Conservation (phyloP, 2,888 invertebrate species). For the Anagyrus pseudococci region DNA sequence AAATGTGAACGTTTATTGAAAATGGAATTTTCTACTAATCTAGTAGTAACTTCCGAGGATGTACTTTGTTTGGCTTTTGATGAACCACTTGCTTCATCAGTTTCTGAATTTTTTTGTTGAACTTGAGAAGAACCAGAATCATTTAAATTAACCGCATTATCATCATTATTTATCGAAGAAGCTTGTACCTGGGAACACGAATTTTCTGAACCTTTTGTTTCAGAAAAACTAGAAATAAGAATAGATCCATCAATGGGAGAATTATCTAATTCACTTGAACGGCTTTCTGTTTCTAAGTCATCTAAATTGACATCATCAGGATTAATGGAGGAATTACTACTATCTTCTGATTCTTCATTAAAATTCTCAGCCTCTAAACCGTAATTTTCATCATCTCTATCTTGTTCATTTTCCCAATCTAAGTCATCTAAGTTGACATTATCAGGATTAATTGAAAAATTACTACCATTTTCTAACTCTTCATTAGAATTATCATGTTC, state of each 20-base stretch:
- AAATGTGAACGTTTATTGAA: slow-evolving; percentile 35
- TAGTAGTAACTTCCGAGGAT: no score
- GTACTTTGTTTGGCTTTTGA: slow-evolving; percentile 37
- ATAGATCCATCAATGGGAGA: slow-evolving; percentile 24
- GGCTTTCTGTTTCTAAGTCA: slow-evolving; percentile 32
- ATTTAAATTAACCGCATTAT: slow-evolving; percentile 1
- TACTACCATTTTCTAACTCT: background rate
- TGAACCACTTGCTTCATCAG: slow-evolving; percentile 9
- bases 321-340: slow-evolving; percentile 31
- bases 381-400: background rate
- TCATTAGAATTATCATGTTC: background rate
- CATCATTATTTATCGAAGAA: background rate
- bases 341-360: background rate
- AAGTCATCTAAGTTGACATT: slow-evolving; percentile 7
- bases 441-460: no score
- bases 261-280: slow-evolving; percentile 25
- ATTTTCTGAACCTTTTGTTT: slow-evolving; percentile 32
- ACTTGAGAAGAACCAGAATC: background rate
- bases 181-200: slow-evolving; percentile 10
- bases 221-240: slow-evolving; percentile 31
- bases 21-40: slow-evolving; percentile 44
- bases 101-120: slow-evolving; percentile 3
- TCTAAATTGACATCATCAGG: slow-evolving; percentile 26
- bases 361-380: slow-evolving; percentile 12
- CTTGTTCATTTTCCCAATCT: slow-evolving; percentile 15